phyloP scores from a whole-genome alignment of 1,140 invertebrate species.

The Anthonomus grandis region DNA sequence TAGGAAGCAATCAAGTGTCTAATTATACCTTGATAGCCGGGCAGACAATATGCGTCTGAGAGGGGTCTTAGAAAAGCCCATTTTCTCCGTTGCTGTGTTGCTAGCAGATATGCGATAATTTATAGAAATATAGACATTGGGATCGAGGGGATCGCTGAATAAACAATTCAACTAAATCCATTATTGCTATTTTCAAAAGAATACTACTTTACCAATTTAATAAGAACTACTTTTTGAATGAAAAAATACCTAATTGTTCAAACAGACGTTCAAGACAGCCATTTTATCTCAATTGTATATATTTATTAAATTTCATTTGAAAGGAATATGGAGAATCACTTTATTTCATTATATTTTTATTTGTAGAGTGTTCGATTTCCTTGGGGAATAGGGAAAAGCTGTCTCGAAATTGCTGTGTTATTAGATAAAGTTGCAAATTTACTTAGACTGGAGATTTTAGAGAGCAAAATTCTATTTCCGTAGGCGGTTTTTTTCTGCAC shows the following conservation, averaged over 20 bases:
- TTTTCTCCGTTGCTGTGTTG: constrained; percentile 12
- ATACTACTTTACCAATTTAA: neutral
- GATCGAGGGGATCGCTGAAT: constrained; percentile 1
- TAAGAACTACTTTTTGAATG: neutral
- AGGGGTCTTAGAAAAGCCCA: constrained; percentile 17
- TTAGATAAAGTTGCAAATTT: too few species aligned
- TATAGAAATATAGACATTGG: constrained; percentile 6
- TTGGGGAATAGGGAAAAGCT: too few species aligned
- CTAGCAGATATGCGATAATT: constrained; percentile 13
- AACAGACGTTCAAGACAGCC: neutral
- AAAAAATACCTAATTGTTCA: neutral
- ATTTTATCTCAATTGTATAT: too few species aligned
- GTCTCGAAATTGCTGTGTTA: too few species aligned
- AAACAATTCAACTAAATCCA: neutral
- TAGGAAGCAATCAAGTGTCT: constrained; percentile 18
- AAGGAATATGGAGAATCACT: too few species aligned
- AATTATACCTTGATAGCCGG: constrained; percentile 19
- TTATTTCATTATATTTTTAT: too few species aligned
- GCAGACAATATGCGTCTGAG: constrained; percentile 16
- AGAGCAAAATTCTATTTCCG: too few species aligned
- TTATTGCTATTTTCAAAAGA: constrained; percentile 9
- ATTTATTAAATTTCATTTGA: too few species aligned
- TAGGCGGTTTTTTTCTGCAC: too few species aligned
- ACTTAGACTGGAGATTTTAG: too few species aligned
- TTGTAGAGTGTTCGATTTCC: too few species aligned